Evolutionary conservation across 2,888 invertebrate species (phyloP), one percentile per base, ranked within the genome.

Genomic region (Leptopilina drosophilae): DNA sequence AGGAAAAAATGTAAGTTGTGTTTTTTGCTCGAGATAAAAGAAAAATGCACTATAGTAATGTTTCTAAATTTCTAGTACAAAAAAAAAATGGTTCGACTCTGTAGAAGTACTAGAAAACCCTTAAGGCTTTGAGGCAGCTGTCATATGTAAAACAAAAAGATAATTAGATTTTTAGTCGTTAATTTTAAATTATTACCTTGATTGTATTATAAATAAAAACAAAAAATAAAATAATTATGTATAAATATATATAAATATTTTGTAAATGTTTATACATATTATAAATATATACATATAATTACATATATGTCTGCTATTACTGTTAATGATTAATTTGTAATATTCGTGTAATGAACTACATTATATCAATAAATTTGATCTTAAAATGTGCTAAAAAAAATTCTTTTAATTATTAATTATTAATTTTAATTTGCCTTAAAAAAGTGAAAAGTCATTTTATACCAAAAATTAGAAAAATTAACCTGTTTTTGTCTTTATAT

Each of bases 81-180:
- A 33, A 76, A 77, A 85, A 33, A 76, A 77, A 85, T 84, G 77
- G 83, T 82, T 82, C 65, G 88, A 89, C 91, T 91, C 91, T 91
- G 91, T 91, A 90, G 89, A 88, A 87, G 83, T 87, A 90, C 90
- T 92, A 91, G 91, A 90, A 88, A 88, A 76, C 88, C 84, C 87
- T 87, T 85, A 87, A 89, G 87, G 91, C 91, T 91, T 91, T 91
- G 91, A 92, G 91, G 91, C 91, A 92, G 91, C 91, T 92, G 91
- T 92, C 91, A 91, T 85, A 88, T 86, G 12, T 49, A 49, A 88
- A 90, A 89, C 84, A 87, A 87, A 87, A 89, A 87, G 87, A 90
- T 85, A 89, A 91, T 90, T 90, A 90, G 86, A 87, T 90, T 87
- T 89, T 89, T 86, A 84, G 89, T 88, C 20, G 15, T 82, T 82